Percentiles rank a stretch among this genome's conserved stretches.
phyloP scores from a whole-genome alignment of 2,797 vertebrate species.

The Pseudocheirus occidentalis region DNA sequence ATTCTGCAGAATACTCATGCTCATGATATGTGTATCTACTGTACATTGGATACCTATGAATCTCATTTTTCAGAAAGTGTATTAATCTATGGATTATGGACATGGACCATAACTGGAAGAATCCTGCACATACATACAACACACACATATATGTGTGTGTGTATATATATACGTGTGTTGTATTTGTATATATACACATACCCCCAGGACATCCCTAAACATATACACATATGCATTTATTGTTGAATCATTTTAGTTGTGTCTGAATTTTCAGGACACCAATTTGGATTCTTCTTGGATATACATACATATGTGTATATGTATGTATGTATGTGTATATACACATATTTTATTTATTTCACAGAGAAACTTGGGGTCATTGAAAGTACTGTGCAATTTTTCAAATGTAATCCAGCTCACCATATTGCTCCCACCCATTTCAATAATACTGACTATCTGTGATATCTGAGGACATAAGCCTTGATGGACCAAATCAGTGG shows the following conservation, averaged over 20 bases:
- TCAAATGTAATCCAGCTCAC: neutral
- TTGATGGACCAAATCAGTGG: neutral
- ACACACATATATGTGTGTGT: neutral
- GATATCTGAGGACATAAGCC: neutral
- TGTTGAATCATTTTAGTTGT: neutral
- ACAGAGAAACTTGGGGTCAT: neutral
- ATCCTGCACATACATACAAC: neutral
- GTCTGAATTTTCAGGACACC: neutral
- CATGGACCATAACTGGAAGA: neutral
- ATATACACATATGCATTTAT: neutral
- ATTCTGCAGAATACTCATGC: neutral
- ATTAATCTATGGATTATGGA: neutral
- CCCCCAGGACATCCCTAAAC: neutral
- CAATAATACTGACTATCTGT: neutral
- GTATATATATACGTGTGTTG: neutral
- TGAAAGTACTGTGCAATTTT: neutral
- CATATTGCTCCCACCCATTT: neutral
- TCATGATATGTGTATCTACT: neutral
- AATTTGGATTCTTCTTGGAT: neutral
- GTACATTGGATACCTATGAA: neutral
- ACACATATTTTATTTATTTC: neutral
- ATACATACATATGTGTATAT: neutral
- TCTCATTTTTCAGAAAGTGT: neutral
- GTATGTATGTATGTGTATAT: neutral
- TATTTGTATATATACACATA: neutral